Evolutionary conservation across 2,113 vertebrate species (phyloP).

Genomic region (Verasper variegatus): DNA sequence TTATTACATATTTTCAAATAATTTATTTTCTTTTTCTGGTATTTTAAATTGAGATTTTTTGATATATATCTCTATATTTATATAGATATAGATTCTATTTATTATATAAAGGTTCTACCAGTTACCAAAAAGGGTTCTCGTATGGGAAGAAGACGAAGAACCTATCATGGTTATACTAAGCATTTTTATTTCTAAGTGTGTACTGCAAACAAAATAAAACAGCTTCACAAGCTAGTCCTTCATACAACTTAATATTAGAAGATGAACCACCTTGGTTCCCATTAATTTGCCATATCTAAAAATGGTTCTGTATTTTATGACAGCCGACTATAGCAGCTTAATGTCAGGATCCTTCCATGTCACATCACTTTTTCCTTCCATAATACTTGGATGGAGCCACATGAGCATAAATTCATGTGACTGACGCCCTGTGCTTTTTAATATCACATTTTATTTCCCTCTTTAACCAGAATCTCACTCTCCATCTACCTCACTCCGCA

Average conservation of each 20-base stretch:
- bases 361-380: not conserved
- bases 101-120: too few relatives aligned
- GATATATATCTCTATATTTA: too few relatives aligned
- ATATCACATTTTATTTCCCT: not conserved
- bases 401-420: not conserved
- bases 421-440: not conserved
- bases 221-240: too few relatives aligned
- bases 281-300: conserved; percentile 2
- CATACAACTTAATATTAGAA: not conserved
- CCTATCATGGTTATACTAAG: too few relatives aligned
- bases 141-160: too few relatives aligned
- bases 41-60: too few relatives aligned
- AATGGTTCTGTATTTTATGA: not conserved
- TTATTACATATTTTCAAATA: too few relatives aligned
- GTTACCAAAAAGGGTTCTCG: too few relatives aligned
- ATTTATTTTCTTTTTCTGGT: too few relatives aligned
- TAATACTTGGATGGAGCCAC: not conserved
- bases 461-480: not conserved
- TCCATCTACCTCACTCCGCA: not conserved
- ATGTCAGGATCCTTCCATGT: conserved; percentile 6
- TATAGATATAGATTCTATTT: too few relatives aligned
- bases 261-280: not conserved
- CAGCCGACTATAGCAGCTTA: not conserved
- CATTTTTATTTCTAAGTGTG: too few relatives aligned
- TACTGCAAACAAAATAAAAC: too few relatives aligned